These are phyloP conservation scores for Puntigrus tetrazona DNA, from an alignment of 2,113 vertebrate genomes.

Conservation along the genomic window DNA sequence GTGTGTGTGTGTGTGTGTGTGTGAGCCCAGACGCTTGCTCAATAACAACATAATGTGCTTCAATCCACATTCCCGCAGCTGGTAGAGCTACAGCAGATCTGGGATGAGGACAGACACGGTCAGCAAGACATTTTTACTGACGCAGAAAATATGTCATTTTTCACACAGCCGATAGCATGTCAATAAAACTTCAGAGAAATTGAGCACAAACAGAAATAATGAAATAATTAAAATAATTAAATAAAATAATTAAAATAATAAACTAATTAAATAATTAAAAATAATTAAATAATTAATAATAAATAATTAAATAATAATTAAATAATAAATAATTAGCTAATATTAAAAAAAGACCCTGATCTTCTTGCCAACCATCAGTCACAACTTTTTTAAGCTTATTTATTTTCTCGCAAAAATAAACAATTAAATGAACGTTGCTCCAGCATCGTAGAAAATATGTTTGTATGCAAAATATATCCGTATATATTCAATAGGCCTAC, in stretches of 20 bases:
- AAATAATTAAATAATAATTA: too few relatives aligned
- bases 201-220: background rate
- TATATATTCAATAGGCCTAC: too few relatives aligned
- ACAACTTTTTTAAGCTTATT: background rate
- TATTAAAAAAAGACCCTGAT: too few relatives aligned
- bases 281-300: too few relatives aligned
- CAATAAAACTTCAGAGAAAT: background rate
- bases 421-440: background rate
- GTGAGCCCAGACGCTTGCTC: conserved; percentile 32
- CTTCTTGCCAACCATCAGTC: background rate
- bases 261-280: too few relatives aligned
- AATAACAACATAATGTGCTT: conserved; percentile 23
- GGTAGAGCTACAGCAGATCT: background rate
- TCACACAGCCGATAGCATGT: background rate
- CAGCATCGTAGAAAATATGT: background rate
- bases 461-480: too few relatives aligned
- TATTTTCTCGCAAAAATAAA: too few relatives aligned
- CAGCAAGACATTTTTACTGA: background rate
- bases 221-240: too few relatives aligned
- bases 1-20: conserved; percentile 10
- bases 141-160: background rate
- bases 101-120: too few relatives aligned
- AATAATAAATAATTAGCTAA: too few relatives aligned
- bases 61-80: conserved; percentile 35
- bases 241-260: too few relatives aligned